Evolutionary conservation across 2,888 invertebrate genomes (phyloP).

Genomic region (Hartigia nigra): DNA sequence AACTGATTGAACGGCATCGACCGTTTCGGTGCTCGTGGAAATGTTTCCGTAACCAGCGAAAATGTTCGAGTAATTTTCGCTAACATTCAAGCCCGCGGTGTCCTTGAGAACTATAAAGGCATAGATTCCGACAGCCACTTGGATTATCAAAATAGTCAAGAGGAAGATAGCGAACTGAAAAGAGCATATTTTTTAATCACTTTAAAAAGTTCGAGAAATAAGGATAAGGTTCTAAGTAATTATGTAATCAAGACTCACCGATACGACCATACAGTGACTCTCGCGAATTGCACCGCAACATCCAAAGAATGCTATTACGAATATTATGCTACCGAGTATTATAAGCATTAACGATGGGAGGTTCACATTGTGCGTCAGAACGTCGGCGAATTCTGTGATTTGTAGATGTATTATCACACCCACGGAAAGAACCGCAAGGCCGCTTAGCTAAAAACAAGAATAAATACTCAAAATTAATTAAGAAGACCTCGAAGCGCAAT

Average conservation of each 20-base stretch:
- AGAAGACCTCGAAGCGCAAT: not conserved
- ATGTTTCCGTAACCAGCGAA: constrained; percentile 67
- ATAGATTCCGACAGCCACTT: constrained; percentile 77
- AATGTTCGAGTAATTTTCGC: constrained; percentile 19
- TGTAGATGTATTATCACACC: constrained; percentile 75
- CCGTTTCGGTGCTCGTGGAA: constrained; percentile 68
- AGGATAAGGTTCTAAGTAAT: not conserved
- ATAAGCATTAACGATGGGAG: constrained; percentile 76
- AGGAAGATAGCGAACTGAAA: constrained; percentile 80
- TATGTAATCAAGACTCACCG: constrained; percentile 45
- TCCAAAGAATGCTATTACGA: constrained; percentile 64
- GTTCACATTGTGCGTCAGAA: constrained; percentile 66
- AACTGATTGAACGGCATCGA: constrained; percentile 74
- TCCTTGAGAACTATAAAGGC: constrained; percentile 75
- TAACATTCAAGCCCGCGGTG: constrained; percentile 52
- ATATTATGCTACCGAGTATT: constrained; percentile 75
- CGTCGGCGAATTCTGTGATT: constrained; percentile 49
- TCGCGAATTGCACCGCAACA: constrained; percentile 61
- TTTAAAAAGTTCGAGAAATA: not conserved
- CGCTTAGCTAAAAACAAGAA: constrained; percentile 73
- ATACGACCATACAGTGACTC: constrained; percentile 61
- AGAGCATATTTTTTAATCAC: constrained; percentile 20
- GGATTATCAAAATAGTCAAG: constrained; percentile 77
- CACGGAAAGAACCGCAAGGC: constrained; percentile 75
- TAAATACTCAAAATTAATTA: not conserved